phyloP scores from a whole-genome alignment of 2,888 invertebrate species.

The Penaeus monodon region DNA sequence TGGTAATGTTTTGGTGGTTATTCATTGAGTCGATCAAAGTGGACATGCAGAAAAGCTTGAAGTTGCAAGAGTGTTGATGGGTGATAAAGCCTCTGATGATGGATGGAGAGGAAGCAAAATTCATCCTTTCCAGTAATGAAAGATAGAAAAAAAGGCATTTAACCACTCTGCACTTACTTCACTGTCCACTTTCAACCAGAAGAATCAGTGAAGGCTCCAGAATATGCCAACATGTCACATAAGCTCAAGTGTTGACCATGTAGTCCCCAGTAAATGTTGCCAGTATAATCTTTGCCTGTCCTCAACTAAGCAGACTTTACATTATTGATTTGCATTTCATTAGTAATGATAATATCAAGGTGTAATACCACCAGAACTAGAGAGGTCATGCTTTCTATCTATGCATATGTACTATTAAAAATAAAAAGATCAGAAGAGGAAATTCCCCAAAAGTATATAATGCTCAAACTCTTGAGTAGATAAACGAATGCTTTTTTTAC shows the following conservation, averaged over 20 bases:
- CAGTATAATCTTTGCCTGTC: constrained; percentile 55
- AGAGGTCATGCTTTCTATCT: constrained; percentile 59
- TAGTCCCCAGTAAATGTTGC: constrained; percentile 58
- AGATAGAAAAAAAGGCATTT: too few relatives aligned
- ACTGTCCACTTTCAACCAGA: too few relatives aligned
- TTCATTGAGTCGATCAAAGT: too few relatives aligned
- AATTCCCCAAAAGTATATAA: constrained; percentile 47
- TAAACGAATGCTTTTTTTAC: constrained; percentile 63
- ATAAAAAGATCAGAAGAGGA: constrained; percentile 17
- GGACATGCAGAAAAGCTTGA: too few relatives aligned
- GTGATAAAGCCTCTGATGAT: too few relatives aligned
- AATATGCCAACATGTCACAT: constrained; percentile 56
- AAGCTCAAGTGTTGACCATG: constrained; percentile 61
- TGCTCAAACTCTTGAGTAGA: constrained; percentile 60
- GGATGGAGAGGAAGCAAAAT: too few relatives aligned
- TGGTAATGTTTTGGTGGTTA: too few relatives aligned
- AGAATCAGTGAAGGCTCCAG: constrained; percentile 14
- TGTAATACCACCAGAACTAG: constrained; percentile 43
- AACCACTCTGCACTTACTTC: too few relatives aligned
- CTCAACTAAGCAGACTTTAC: constrained; percentile 30
- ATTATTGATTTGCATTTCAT: constrained; percentile 38
- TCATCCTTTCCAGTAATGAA: too few relatives aligned
- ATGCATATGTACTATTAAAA: constrained; percentile 56
- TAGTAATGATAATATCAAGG: constrained; percentile 39
- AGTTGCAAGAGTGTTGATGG: too few relatives aligned